A percentile compares a stretch with the other conserved stretches of the same genome.
Evolutionary conservation across 2,113 vertebrate genomes (phyloP).

Genomic region (Pseudorectes ferrugineus): DNA sequence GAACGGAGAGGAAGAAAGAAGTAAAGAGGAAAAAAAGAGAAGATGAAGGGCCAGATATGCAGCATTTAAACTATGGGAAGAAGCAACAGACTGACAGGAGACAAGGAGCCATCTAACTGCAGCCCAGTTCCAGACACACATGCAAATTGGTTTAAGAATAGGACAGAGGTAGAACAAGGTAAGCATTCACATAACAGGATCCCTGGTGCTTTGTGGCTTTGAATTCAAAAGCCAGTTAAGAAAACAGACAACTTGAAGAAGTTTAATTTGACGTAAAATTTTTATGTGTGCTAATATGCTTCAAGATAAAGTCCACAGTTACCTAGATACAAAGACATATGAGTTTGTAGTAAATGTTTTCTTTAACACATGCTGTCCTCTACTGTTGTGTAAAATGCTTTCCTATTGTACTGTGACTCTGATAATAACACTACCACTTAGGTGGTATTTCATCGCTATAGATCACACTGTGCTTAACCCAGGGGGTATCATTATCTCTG

Average conservation of each 20-base stretch:
- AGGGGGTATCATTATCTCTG: constrained; percentile 30
- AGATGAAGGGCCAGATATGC: neutral
- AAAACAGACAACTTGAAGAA: neutral
- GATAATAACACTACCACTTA: constrained; percentile 2
- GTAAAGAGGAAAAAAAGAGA: neutral
- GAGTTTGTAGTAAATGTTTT: constrained; percentile 46
- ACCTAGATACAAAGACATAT: neutral
- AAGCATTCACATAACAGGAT: neutral
- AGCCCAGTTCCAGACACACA: neutral
- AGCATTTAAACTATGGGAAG: neutral
- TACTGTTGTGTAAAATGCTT: constrained; percentile 7
- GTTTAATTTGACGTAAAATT: neutral
- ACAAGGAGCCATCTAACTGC: neutral
- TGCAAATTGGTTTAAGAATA: neutral
- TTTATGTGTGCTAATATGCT: neutral
- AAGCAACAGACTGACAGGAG: neutral
- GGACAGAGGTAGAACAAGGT: neutral
- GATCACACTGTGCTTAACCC: constrained; percentile 6
- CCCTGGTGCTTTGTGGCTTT: neutral
- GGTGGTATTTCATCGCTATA: constrained; percentile 1
- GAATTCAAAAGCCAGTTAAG: neutral
- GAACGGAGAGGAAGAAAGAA: neutral
- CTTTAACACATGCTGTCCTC: constrained; percentile 28
- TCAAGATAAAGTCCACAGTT: neutral
- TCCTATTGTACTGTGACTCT: neutral